These are phyloP conservation scores for Rissa tridactyla DNA, from an alignment of 2,113 vertebrate genomes.

Conservation along the genomic window DNA sequence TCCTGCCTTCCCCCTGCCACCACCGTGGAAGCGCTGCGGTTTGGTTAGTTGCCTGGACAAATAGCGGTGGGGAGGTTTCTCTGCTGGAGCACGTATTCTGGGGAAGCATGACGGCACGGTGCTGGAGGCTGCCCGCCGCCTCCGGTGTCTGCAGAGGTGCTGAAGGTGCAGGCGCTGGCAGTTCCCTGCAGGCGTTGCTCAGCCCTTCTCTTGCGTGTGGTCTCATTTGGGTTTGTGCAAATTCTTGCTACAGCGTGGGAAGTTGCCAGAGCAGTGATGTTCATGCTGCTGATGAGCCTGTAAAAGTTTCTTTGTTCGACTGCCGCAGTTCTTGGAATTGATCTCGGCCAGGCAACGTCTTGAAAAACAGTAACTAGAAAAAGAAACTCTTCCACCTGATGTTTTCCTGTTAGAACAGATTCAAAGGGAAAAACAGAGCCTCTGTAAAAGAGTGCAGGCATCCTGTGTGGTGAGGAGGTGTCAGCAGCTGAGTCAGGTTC, in stretches of 20 bases:
- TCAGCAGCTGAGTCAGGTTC: slow-evolving; percentile 28
- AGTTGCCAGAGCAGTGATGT: slow-evolving; percentile 1
- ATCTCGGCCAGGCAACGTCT: slow-evolving; percentile 18
- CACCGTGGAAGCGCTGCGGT: background rate
- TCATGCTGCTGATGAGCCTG: slow-evolving; percentile 2
- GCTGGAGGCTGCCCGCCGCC: background rate
- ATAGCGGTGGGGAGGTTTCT: background rate
- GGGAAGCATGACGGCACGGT: rapidly evolving
- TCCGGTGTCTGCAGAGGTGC: background rate
- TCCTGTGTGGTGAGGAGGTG: slow-evolving; percentile 17
- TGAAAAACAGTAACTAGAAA: slow-evolving; percentile 52
- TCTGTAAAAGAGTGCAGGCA: background rate
- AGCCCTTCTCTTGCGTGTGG: background rate
- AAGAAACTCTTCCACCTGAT: background rate
- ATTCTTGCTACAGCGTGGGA: slow-evolving; percentile 20
- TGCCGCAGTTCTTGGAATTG: slow-evolving; percentile 56
- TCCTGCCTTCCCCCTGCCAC: background rate
- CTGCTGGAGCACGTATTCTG: background rate
- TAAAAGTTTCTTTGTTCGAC: slow-evolving; percentile 24
- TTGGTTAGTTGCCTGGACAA: background rate
- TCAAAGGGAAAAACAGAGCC: background rate
- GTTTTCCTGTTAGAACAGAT: background rate
- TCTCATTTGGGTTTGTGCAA: background rate
- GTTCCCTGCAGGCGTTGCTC: background rate
- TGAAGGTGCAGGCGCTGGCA: background rate